These are phyloP conservation scores for Cybosia mesomella DNA, from an alignment of 2,888 invertebrate species.

Conservation along the genomic window DNA sequence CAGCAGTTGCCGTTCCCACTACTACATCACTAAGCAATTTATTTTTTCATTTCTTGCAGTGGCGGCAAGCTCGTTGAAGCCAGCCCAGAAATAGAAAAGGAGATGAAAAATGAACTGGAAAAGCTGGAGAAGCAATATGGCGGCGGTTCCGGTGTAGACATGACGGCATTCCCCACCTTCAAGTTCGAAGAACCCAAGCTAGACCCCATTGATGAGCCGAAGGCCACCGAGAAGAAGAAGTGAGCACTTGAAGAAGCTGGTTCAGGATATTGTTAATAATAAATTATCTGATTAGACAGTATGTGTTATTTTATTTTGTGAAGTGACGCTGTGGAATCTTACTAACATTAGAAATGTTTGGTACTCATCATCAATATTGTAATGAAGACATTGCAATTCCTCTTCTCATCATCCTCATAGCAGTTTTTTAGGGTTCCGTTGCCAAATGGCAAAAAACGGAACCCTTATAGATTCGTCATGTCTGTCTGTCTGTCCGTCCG, in stretches of 20 bases:
- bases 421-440: too few species aligned
- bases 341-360: too few species aligned
- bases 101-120: conserved; percentile 92
- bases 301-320: conserved; percentile 28
- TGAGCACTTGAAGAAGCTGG: conserved; percentile 54
- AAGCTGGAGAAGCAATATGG: conserved; percentile 93
- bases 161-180: conserved; percentile 96
- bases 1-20: neutral
- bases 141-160: conserved; percentile 92
- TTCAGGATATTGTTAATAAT: conserved; percentile 52
- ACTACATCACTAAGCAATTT: neutral
- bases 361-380: too few species aligned
- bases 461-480: too few species aligned
- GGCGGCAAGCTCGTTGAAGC: conserved; percentile 94
- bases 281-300: conserved; percentile 61
- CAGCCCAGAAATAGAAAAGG: conserved; percentile 91
- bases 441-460: too few species aligned
- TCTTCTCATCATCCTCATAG: too few species aligned
- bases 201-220: conserved; percentile 88
- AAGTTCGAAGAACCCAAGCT: conserved; percentile 92
- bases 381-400: too few species aligned
- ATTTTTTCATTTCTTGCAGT: conserved; percentile 78
- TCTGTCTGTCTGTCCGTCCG: too few species aligned
- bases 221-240: conserved; percentile 70
- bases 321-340: too few species aligned